A percentile compares a stretch with the other conserved stretches of the same genome.
Evolutionary conservation across 2,113 vertebrate species (phyloP).

Genomic region (Ariopsis seemanni): DNA sequence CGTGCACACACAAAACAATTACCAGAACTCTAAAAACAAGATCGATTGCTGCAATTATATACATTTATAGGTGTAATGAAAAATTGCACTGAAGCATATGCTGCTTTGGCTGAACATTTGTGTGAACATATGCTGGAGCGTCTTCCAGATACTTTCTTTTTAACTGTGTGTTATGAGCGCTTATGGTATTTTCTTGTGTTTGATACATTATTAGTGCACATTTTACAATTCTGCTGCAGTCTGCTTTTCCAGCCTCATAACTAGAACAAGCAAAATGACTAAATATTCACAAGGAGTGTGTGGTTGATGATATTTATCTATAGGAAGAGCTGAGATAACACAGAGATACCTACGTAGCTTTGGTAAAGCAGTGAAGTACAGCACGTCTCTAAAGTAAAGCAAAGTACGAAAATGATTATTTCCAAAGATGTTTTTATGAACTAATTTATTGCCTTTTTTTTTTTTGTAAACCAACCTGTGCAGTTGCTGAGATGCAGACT

Average conservation of each 20-base stretch:
- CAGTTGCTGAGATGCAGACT: not conserved
- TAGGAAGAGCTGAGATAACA: not conserved
- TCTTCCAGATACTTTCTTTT: conserved; percentile 17
- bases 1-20: not conserved
- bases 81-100: conserved; percentile 23
- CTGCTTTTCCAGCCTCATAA: not conserved
- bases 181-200: not conserved
- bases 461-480: not conserved
- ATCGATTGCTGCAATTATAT: not conserved
- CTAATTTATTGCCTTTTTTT: not conserved
- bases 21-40: not conserved
- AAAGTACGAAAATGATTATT: not conserved
- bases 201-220: not conserved
- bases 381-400: not conserved
- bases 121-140: conserved; percentile 15
- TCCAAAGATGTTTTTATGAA: not conserved
- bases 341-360: not conserved
- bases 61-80: not conserved
- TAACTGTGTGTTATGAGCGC: not conserved
- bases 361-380: not conserved
- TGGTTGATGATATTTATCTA: not conserved
- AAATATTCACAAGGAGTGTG: not conserved
- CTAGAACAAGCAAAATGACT: not conserved
- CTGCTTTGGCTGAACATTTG: conserved; percentile 13
- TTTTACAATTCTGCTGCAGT: conserved; percentile 8